A percentile compares a stretch with the other conserved stretches of the same genome.
Evolutionary conservation across 2,888 invertebrate species (phyloP).

Genomic region (Morinoia aosen): DNA sequence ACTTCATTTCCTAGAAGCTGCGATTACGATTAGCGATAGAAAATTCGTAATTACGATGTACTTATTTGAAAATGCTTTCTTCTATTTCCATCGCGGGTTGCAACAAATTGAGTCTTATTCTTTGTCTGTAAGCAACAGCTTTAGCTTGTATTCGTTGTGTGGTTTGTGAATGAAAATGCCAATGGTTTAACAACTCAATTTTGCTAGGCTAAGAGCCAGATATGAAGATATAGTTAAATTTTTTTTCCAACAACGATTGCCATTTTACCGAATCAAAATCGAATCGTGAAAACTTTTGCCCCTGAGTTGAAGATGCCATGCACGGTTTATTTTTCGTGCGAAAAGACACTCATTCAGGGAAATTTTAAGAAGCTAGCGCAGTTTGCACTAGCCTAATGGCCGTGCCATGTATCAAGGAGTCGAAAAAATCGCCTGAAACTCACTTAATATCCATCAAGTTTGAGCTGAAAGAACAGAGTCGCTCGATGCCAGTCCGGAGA

Average conservation of each 20-base stretch:
- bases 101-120: not conserved
- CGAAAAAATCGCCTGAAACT: constrained; percentile 25
- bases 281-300: not conserved
- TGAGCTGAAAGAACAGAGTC: constrained; percentile 48
- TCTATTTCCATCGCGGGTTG: not conserved
- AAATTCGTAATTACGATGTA: not conserved
- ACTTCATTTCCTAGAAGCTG: not conserved
- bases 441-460: constrained; percentile 53
- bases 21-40: not conserved
- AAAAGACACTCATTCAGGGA: not conserved
- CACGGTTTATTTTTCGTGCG: not conserved
- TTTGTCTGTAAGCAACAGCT: not conserved
- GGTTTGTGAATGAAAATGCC: not conserved
- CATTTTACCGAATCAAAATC: not conserved
- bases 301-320: not conserved
- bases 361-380: not conserved
- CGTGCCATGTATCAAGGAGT: constrained; percentile 29
- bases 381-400: constrained; percentile 39
- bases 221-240: not conserved
- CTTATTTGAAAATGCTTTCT: not conserved
- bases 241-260: not conserved
- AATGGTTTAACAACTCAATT: not conserved
- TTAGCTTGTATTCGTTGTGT: not conserved
- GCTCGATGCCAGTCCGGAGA: constrained; percentile 43
- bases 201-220: not conserved